Percentiles rank a stretch among this genome's conserved stretches.
Conservation (phyloP, 2,888 invertebrate species). For the Spisula subtruncata region DNA sequence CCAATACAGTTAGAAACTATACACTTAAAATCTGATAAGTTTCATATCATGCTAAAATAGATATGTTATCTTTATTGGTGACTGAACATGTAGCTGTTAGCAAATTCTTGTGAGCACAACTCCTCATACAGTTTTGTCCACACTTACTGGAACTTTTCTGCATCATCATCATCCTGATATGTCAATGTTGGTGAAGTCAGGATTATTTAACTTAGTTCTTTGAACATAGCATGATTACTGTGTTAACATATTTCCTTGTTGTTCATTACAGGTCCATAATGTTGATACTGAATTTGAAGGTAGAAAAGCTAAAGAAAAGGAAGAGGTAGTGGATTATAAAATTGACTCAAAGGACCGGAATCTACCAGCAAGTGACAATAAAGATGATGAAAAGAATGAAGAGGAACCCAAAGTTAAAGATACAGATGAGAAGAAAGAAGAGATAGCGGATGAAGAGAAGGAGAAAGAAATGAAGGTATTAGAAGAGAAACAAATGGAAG, state of each 20-base stretch:
- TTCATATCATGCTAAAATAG: too few relatives aligned
- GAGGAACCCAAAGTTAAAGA: conserved; percentile 20
- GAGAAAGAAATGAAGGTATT: conserved; percentile 63
- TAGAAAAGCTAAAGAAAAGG: conserved; percentile 38
- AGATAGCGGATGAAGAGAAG: conserved; percentile 48
- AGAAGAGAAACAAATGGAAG: conserved; percentile 71
- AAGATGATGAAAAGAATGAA: conserved; percentile 23
- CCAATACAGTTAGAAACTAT: too few relatives aligned
- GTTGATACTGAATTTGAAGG: neutral
- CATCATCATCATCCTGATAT: too few relatives aligned
- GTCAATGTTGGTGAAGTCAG: too few relatives aligned
- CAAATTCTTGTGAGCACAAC: too few relatives aligned
- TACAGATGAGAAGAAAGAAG: conserved; percentile 22
- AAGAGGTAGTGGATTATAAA: conserved; percentile 35
- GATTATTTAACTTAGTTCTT: too few relatives aligned
- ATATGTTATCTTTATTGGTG: too few relatives aligned
- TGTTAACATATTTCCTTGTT: neutral
- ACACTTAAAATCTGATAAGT: too few relatives aligned
- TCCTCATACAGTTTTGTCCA: too few relatives aligned
- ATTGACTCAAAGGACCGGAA: conserved; percentile 6
- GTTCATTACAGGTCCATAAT: neutral
- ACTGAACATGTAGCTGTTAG: too few relatives aligned
- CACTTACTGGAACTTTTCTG: too few relatives aligned
- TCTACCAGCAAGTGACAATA: conserved; percentile 28
- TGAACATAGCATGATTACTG: too few relatives aligned